These are phyloP conservation scores for Corynorhinus townsendii DNA, from an alignment of 2,113 vertebrate genomes.

Conservation along the genomic window DNA sequence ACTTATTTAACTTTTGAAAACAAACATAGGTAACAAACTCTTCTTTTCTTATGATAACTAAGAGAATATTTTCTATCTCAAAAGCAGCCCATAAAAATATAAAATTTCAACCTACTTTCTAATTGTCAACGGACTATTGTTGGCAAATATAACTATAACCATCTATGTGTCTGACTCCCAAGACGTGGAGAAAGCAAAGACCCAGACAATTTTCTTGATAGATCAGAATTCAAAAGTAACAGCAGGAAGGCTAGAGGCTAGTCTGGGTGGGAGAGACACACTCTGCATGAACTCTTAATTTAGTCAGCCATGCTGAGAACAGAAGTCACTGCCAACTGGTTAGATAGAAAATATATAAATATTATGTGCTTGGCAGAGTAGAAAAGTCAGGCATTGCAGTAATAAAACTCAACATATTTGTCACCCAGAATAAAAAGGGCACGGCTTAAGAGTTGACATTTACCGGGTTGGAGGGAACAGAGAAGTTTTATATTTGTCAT, in stretches of 20 bases:
- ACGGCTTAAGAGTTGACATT: constrained; percentile 4
- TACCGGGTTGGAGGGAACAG: not conserved
- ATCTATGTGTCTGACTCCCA: not conserved
- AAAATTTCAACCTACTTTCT: constrained; percentile 17
- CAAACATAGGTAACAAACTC: not conserved
- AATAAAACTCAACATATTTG: constrained; percentile 24
- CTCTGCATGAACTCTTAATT: constrained; percentile 63
- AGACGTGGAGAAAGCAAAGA: not conserved
- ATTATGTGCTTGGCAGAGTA: constrained; percentile 19
- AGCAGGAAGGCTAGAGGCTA: constrained; percentile 52
- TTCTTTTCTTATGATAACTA: not conserved
- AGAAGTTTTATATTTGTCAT: not conserved
- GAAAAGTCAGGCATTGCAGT: constrained; percentile 4
- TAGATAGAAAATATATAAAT: constrained; percentile 65
- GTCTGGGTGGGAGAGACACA: constrained; percentile 46
- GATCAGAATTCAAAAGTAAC: constrained; percentile 49
- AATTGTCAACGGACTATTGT: not conserved
- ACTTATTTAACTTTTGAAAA: constrained; percentile 22
- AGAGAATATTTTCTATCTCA: not conserved
- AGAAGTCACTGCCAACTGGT: constrained; percentile 60
- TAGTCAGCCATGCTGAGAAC: constrained; percentile 62
- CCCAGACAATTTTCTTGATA: constrained; percentile 33
- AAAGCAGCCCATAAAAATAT: not conserved
- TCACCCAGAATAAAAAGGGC: constrained; percentile 35
- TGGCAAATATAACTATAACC: not conserved